Evolutionary conservation across 2,888 invertebrate species (phyloP), one percentile per base, ranked within the genome.

Genomic region (Tyria jacobaeae): DNA sequence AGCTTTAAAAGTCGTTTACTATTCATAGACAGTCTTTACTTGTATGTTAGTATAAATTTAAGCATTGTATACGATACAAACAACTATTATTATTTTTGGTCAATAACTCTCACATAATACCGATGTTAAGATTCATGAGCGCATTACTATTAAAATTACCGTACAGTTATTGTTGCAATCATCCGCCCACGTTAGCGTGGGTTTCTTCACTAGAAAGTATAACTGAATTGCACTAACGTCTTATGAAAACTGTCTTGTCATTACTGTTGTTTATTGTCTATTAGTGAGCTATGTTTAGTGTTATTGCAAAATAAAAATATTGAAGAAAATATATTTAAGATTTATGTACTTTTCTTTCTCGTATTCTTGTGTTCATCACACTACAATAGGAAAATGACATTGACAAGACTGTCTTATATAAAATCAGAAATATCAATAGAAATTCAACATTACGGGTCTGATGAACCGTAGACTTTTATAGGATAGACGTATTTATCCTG

Each of bases 181-280:
- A 47, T 48, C 24, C 24, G 27, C 37, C 44, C 21, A 53, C 53
- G 21, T 10, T 12, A 24, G 25, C 57, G 53, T 71, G 59, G 47
- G 52, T 25, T 39, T 55, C 59, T n/a, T 17, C 21, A 50, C 25
- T 62, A 63, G 67, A 75, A 75, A 74, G 70, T 70, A 24, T 64
- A 25, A 49, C 60, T 56, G 52, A 75, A 74, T 66, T 64, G 50
- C 48, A 52, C 50, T 54, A 60, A 58, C 41, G 49, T 55, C 37
- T 44, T 53, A 54, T 56, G 48, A 60, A 56, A 60, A 68, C 57
- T 48, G 24, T 44, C 55, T 57, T 61, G 27, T 48, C 50, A 59
- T 66, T 64, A 57, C 12, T 35, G 51, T n/a, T 64, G 34, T 39
- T 53, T 24, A 68, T 53, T 48, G 56, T 58, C 21, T 44, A 37